Evolutionary conservation across 2,888 invertebrate species (phyloP).

Genomic region (Helobdella robusta): DNA sequence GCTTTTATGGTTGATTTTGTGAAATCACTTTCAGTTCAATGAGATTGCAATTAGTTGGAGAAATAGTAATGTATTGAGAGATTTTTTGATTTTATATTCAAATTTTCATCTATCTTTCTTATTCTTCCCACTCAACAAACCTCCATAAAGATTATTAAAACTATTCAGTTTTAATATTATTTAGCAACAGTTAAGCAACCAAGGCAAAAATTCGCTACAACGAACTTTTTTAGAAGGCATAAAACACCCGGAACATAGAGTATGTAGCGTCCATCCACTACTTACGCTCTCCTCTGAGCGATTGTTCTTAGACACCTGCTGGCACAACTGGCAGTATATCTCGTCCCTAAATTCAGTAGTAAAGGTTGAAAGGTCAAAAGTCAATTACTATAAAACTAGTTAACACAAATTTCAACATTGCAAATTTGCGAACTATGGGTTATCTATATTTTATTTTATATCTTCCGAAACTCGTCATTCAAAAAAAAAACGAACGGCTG

Average conservation of each 20-base stretch:
- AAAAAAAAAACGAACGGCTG: no score
- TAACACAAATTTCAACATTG: not conserved
- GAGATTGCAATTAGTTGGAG: no score
- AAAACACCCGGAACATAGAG: conserved; percentile 35
- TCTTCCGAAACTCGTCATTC: no score
- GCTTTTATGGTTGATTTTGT: not conserved
- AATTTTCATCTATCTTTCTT: no score
- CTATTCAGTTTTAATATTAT: no score
- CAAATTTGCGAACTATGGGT: no score
- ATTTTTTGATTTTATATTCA: no score
- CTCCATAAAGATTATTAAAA: no score
- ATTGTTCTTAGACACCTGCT: conserved; percentile 33
- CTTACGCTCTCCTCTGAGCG: conserved; percentile 28
- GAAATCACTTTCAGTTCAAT: no score
- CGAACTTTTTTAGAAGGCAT: conserved; percentile 32
- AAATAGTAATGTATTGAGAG: no score
- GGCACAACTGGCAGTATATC: conserved; percentile 35
- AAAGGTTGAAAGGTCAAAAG: not conserved
- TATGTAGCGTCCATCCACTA: conserved; percentile 35
- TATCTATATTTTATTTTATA: no score
- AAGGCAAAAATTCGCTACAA: not conserved
- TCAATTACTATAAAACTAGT: not conserved
- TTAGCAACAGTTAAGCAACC: not conserved
- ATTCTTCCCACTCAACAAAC: no score
- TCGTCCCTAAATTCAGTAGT: conserved; percentile 32